Conservation (phyloP, 1,140 invertebrate genomes). For the Watersipora subatra region DNA sequence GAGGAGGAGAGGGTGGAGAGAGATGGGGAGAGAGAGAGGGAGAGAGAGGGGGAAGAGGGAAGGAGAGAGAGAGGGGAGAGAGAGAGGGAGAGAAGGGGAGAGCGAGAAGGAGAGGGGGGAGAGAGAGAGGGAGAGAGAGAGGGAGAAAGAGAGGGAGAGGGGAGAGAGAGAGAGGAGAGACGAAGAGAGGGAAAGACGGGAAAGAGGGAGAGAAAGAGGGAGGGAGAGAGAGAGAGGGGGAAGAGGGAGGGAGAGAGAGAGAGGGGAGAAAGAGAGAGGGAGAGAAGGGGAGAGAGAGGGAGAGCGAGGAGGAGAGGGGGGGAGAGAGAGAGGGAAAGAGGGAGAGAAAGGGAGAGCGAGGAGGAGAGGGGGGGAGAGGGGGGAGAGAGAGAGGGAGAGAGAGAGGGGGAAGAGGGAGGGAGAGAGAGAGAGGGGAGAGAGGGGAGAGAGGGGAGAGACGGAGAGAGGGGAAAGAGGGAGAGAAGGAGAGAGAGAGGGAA, state of each 20-base stretch:
- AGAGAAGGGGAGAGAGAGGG: not conserved
- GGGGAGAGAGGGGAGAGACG: not conserved
- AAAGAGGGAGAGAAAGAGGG: not conserved
- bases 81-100: not conserved
- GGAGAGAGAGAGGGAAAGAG: not conserved
- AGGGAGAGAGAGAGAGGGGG: no score
- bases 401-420: not conserved
- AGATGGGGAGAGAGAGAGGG: not conserved
- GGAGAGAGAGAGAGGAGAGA: not conserved
- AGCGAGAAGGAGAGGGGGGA: not conserved
- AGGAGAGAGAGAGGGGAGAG: not conserved
- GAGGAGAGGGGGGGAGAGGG: not conserved
- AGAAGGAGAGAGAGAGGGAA: no score
- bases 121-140: not conserved
- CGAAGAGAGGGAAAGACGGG: not conserved
- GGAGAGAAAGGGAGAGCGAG: no score
- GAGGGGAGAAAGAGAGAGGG: constrained; percentile 2
- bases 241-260: not conserved
- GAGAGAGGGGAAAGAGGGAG: not conserved
- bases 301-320: no score
- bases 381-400: not conserved
- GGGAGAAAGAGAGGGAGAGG: not conserved
- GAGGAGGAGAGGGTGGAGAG: not conserved
- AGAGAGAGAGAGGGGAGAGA: constrained; percentile 1
- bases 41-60: not conserved